Evolutionary conservation across 2,888 invertebrate genomes (phyloP), one percentile per base, ranked within the genome.

Genomic region (Tetropium fuscum): DNA sequence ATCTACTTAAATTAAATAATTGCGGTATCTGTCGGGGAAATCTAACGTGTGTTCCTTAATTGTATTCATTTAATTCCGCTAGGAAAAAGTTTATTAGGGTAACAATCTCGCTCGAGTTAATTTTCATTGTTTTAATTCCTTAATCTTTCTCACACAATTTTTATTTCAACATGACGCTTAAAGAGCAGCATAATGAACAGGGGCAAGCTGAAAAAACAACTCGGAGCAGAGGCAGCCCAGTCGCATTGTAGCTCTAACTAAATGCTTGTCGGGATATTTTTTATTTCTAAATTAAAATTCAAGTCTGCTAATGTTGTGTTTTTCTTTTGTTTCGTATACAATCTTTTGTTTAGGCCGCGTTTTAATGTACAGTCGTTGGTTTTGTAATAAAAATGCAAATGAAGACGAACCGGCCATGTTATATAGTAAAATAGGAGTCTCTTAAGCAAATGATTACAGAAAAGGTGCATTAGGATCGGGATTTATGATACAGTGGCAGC

Each of bases 311-410:
- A 77, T 74, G 75, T 74, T 69, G 69, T 75, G 73, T 76, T 73
- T 76, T 75, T 71, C 73, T 75, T 74, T 78, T 74, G 74, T 73
- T 73, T 74, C 67, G 68, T 60, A 62, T 62, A 69, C 63, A 68
- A 70, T 70, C 74, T 75, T 77, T 79, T 77, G 77, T 78, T 76
- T 69, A 64, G 72, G 67, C 73, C 74, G 74, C 73, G 71, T 71
- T 76, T 76, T 76, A 75, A 69, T 71, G 69, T 67, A 65, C 64
- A 68, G 65, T 71, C 70, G 69, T 60, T 66, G 70, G 69, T 68
- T 73, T 72, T 61, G 73, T 74, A 74, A 78, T 78, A 77, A 78
- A 78, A 75, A 78, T 78, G 76, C 74, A 75, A 78, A 78, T 78
- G 58, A 63, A 63, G 69, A 64, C 57, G 64, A 56, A 67, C 64